A percentile compares a stretch with the other conserved stretches of the same genome.
These are phyloP conservation scores for Scomber japonicus DNA, from an alignment of 2,113 vertebrate species.

Conservation along the genomic window DNA sequence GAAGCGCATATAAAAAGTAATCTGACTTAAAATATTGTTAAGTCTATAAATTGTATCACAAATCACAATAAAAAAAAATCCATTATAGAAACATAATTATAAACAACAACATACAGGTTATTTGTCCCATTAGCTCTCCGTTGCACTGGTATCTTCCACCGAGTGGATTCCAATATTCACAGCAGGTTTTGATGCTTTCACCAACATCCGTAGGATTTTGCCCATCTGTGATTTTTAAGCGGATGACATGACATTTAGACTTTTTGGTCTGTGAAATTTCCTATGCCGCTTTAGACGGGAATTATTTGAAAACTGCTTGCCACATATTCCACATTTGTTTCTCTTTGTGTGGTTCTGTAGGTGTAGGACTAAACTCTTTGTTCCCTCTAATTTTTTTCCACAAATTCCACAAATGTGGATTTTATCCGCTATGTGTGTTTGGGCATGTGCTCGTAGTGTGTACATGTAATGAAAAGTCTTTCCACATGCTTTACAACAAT, in stretches of 20 bases:
- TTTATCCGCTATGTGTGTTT: slow-evolving; percentile 27
- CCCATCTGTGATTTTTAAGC: slow-evolving; percentile 11
- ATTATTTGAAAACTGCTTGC: slow-evolving; percentile 37
- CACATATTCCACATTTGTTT: slow-evolving; percentile 41
- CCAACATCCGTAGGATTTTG: not conserved
- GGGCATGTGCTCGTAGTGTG: slow-evolving; percentile 23
- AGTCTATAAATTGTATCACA: not conserved
- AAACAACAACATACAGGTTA: not conserved
- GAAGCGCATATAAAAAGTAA: not conserved
- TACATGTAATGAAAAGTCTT: slow-evolving; percentile 48
- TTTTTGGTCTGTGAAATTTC: slow-evolving; percentile 31
- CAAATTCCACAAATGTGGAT: slow-evolving; percentile 45
- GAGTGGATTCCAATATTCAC: not conserved
- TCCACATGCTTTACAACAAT: slow-evolving; percentile 43
- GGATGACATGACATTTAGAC: slow-evolving; percentile 6
- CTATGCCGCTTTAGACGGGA: slow-evolving; percentile 6
- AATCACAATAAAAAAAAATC: not conserved
- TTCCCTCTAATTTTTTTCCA: slow-evolving; percentile 15
- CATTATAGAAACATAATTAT: not conserved
- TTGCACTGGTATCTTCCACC: not conserved
- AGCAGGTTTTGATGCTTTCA: not conserved
- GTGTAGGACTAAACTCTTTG: slow-evolving; percentile 29
- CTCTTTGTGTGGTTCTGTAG: slow-evolving; percentile 22
- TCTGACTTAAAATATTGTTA: not conserved
- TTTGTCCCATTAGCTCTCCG: not conserved